A percentile compares a stretch with the other conserved stretches of the same genome.
Conservation (phyloP, 30 jellyfish, hydroid and myxozoan species). For the Morbakka virulenta region DNA sequence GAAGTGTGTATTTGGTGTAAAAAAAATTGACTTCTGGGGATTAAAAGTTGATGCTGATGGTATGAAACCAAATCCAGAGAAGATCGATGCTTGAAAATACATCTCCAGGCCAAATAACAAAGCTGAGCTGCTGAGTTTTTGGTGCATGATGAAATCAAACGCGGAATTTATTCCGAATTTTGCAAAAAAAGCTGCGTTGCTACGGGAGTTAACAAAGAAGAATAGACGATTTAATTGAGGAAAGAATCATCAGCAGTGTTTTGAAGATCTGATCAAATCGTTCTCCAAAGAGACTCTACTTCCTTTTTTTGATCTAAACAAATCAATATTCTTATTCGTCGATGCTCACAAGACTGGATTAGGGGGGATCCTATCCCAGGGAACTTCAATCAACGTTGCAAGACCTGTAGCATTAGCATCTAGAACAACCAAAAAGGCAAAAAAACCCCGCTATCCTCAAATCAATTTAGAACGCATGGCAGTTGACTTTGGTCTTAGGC, state of each 20-base stretch:
- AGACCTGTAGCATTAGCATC: background rate
- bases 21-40: constrained; percentile 61
- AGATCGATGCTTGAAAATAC: constrained; percentile 26
- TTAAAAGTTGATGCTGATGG: constrained; percentile 43
- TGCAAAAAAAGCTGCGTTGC: constrained; percentile 11
- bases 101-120: constrained; percentile 39
- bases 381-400: constrained; percentile 35
- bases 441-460: constrained; percentile 47
- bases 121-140: constrained; percentile 47
- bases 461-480: no score
- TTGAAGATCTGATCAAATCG: constrained; percentile 14
- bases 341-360: constrained; percentile 41
- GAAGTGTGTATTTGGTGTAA: constrained; percentile 36
- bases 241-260: constrained; percentile 7
- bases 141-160: constrained; percentile 43
- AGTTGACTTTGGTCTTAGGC: constrained; percentile 31
- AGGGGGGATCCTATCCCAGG: constrained; percentile 28
- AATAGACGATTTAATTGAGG: constrained; percentile 23
- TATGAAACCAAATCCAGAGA: constrained; percentile 57
- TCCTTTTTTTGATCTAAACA: constrained; percentile 37
- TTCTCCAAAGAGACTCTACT: constrained; percentile 9
- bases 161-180: constrained; percentile 35
- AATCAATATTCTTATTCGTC: constrained; percentile 1
- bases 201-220: constrained; percentile 34
- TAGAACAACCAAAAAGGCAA: constrained; percentile 15